Base-by-base conservation (phyloP, 2,113 vertebrate genomes). In the Origma solitaria region DNA sequence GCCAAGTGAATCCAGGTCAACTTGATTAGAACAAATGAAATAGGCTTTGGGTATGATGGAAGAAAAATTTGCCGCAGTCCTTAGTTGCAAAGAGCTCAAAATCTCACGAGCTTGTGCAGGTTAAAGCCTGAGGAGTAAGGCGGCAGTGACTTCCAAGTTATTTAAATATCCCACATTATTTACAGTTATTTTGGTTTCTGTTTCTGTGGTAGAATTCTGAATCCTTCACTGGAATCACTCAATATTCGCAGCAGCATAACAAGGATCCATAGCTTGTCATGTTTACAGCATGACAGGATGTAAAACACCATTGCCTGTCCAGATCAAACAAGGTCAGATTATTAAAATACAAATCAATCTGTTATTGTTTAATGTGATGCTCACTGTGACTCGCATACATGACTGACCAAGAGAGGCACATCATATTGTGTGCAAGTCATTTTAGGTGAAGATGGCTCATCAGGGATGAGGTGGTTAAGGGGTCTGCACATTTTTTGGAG, bases 271-370 rank as follows among this genome's bases (percentile, higher is more conserved):
- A 95, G 79, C 51, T 56, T 86, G 82, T 90, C 21, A 0, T 81
- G 69, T 78, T 37, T 79, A 76, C 44, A 64, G 38, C 44, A 71
- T 60, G 79, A 71, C 2, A 20, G 71, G 51, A 73, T 93, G 82
- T 93, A 92, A 86, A 94, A 92, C 69, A 68, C 27, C 44, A 71
- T 51, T 92, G 93, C 72, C 64, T 64, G 65, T 83, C 65, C 88
- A 72, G 80, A 65, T 71, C 47, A 88, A 93, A 45, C 88, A 88
- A 96, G 94, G 90, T 93, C 92, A 92, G 61, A 81, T 86, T 93
- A 93, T 93, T 94, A 96, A 94, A 93, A 95, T 83, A 93, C 69
- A 93, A 94, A 96, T 93, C 92, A 95, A 83, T 95, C 47, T 82
- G 76, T 77, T 95, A 81, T 60, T 90, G 47, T 90, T 90, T 81